Evolutionary conservation across 37 sponge, comb jelly and placozoan genomes (phyloP).

Genomic region (Ianthella basta): DNA sequence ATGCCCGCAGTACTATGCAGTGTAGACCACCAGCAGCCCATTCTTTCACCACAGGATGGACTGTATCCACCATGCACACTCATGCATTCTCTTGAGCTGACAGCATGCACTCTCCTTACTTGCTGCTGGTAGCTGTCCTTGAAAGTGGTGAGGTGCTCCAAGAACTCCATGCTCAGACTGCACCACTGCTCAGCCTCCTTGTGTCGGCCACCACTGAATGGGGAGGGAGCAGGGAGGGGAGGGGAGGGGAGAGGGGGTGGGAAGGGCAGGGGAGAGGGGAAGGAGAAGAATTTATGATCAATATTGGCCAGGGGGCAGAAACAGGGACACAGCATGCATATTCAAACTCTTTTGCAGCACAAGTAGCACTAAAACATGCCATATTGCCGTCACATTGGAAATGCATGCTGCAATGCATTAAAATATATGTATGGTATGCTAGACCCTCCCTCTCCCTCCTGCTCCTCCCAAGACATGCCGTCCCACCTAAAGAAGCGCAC

Average conservation of each 20-base stretch:
- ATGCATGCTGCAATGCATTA: too few species aligned
- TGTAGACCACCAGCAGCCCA: too few species aligned
- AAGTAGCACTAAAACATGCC: too few species aligned
- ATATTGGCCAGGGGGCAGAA: not conserved
- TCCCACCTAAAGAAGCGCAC: slow-evolving; percentile 81
- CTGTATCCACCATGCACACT: too few species aligned
- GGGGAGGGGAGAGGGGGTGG: not conserved
- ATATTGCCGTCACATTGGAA: too few species aligned
- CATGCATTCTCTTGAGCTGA: too few species aligned
- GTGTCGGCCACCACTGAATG: slow-evolving; percentile 54
- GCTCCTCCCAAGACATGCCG: not conserved
- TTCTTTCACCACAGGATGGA: too few species aligned
- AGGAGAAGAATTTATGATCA: not conserved
- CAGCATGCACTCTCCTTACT: too few species aligned
- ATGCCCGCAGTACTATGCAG: too few species aligned
- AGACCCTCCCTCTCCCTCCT: not conserved
- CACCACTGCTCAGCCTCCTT: slow-evolving; percentile 92
- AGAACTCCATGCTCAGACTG: slow-evolving; percentile 77
- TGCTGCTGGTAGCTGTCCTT: slow-evolving; percentile 77
- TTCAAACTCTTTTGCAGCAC: too few species aligned
- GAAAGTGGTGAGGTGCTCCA: slow-evolving; percentile 66
- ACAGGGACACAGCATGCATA: too few species aligned
- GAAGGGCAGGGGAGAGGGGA: not conserved
- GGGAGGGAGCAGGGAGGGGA: not conserved
- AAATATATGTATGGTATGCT: too few species aligned